Percentiles rank a stretch among this genome's conserved stretches.
These are phyloP conservation scores for Ochropacha duplaris DNA, from an alignment of 2,888 invertebrate genomes.

Conservation along the genomic window DNA sequence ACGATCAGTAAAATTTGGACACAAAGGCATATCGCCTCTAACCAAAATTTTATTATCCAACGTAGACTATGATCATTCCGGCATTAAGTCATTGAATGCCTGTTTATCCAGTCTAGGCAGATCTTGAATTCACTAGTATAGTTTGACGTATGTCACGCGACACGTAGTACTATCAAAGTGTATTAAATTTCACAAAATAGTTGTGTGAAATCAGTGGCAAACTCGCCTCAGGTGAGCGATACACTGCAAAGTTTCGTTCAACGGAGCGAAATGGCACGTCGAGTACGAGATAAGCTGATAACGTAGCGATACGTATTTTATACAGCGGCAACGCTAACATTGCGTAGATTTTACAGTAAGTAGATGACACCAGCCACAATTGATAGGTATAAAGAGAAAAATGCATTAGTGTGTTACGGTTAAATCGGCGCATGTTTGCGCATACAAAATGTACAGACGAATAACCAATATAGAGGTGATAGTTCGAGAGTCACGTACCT, in stretches of 20 bases:
- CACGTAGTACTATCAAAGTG: conserved; percentile 25
- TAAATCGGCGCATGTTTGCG: not conserved
- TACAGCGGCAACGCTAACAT: conserved; percentile 51
- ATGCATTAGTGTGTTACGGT: not conserved
- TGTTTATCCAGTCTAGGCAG: conserved; percentile 23
- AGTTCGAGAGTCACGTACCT: conserved; percentile 52
- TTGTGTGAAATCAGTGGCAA: conserved; percentile 42
- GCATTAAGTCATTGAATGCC: conserved; percentile 41
- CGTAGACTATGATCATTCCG: conserved; percentile 29
- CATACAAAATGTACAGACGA: conserved; percentile 5
- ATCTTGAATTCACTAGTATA: conserved; percentile 31
- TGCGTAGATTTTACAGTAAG: conserved; percentile 34
- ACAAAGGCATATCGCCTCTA: conserved; percentile 29
- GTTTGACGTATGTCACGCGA: conserved; percentile 38
- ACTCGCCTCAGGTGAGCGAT: conserved; percentile 54
- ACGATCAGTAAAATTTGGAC: conserved; percentile 23
- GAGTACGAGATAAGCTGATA: conserved; percentile 78
- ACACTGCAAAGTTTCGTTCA: conserved; percentile 62
- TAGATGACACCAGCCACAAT: not conserved
- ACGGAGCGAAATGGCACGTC: conserved; percentile 69
- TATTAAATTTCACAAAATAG: conserved; percentile 44
- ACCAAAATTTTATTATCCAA: conserved; percentile 32
- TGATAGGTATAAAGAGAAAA: not conserved
- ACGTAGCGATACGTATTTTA: conserved; percentile 68
- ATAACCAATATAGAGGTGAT: conserved; percentile 13